Percentiles rank a stretch among this genome's conserved stretches.
Evolutionary conservation across 2,888 invertebrate species (phyloP).

Genomic region (Carterocephalus palaemon): DNA sequence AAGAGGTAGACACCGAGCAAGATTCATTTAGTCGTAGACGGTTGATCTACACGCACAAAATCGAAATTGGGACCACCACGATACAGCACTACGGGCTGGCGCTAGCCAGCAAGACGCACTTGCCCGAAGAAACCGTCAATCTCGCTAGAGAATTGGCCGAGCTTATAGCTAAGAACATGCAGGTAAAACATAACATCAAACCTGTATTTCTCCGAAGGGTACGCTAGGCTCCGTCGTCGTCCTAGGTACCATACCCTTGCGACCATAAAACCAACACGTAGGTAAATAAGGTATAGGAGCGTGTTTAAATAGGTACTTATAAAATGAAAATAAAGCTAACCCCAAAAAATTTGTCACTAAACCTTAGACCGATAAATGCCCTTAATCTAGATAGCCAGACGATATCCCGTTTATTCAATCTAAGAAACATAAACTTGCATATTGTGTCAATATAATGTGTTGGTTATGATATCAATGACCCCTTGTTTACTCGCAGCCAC

Average conservation of each 20-base stretch:
- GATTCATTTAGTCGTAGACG: conserved; percentile 41
- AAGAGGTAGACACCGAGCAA: conserved; percentile 45
- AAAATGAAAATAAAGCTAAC: neutral
- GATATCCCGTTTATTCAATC: neutral
- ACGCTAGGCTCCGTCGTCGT: too few relatives aligned
- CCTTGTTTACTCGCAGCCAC: conserved; percentile 44
- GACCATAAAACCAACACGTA: neutral
- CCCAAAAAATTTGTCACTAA: too few relatives aligned
- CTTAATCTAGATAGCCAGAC: too few relatives aligned
- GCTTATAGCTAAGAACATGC: conserved; percentile 51
- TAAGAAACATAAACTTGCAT: neutral
- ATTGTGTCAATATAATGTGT: neutral
- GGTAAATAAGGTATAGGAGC: neutral
- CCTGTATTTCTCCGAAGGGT: conserved; percentile 3
- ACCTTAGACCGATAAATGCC: too few relatives aligned
- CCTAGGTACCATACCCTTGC: neutral
- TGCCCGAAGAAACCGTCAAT: conserved; percentile 78
- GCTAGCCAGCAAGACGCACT: conserved; percentile 79
- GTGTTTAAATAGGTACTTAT: neutral
- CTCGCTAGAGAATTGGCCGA: conserved; percentile 71
- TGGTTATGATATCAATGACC: neutral
- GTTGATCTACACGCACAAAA: conserved; percentile 81
- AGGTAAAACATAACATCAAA: too few relatives aligned
- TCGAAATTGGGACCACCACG: conserved; percentile 79
- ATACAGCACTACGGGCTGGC: conserved; percentile 83